phyloP scores from a whole-genome alignment of 2,113 vertebrate species.

The Promerops cafer region DNA sequence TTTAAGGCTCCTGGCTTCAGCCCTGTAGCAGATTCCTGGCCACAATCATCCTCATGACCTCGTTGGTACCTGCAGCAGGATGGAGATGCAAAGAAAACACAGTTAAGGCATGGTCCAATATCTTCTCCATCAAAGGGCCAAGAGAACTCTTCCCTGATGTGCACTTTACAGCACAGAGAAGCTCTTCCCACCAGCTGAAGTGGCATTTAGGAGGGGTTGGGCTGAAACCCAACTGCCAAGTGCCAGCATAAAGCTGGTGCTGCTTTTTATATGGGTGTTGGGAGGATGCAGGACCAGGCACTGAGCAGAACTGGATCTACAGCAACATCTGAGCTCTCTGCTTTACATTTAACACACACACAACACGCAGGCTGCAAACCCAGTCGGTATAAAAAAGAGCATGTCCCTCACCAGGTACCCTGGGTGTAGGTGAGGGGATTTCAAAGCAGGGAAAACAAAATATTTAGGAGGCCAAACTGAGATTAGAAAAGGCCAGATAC shows the following conservation, averaged over 20 bases:
- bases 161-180: neutral
- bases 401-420: neutral
- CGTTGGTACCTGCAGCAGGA: slow-evolving; percentile 84
- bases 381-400: neutral
- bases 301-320: neutral
- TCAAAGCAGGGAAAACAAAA: neutral
- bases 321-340: neutral
- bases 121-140: neutral
- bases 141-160: neutral
- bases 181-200: neutral
- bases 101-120: neutral
- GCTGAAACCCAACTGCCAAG: neutral
- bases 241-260: neutral
- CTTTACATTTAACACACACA: neutral
- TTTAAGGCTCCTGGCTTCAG: slow-evolving; percentile 1
- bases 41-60: slow-evolving; percentile 96
- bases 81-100: neutral
- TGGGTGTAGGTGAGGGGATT: neutral
- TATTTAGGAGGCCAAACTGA: neutral
- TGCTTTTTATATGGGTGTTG: neutral
- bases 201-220: neutral
- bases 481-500: neutral
- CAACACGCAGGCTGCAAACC: neutral
- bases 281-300: neutral
- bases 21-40: slow-evolving; percentile 81